Conservation (phyloP, 2,113 vertebrate genomes). For the Heterotis niloticus region DNA sequence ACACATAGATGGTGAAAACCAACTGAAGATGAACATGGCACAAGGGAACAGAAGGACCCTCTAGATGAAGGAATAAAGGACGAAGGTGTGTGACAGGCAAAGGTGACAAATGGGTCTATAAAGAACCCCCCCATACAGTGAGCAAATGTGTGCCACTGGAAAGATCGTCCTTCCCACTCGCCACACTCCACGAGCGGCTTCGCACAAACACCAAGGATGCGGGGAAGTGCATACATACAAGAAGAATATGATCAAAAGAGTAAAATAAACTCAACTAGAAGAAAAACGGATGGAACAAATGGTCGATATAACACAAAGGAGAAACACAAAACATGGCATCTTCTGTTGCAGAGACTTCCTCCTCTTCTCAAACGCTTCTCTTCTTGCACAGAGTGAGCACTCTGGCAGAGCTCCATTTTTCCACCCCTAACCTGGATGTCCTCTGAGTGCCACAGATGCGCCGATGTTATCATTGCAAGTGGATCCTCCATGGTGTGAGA, state of each 20-base stretch:
- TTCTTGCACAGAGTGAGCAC: conserved; percentile 54
- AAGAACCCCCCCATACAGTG: conserved; percentile 42
- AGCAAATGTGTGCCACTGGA: conserved; percentile 44
- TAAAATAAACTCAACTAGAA: conserved; percentile 33
- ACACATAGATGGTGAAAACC: conserved; percentile 49
- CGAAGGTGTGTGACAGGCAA: neutral
- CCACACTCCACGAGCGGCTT: conserved; percentile 46
- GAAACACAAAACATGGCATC: conserved; percentile 61
- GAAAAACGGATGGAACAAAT: conserved; percentile 49
- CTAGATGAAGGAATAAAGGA: conserved; percentile 42
- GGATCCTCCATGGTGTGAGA: neutral
- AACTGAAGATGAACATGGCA: conserved; percentile 53
- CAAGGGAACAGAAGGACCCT: conserved; percentile 34
- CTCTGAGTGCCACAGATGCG: conserved; percentile 50
- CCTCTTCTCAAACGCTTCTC: conserved; percentile 59
- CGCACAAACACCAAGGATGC: conserved; percentile 47
- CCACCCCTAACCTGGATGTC: conserved; percentile 51
- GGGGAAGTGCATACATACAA: conserved; percentile 51
- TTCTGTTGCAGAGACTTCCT: conserved; percentile 51
- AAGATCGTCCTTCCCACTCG: conserved; percentile 47
- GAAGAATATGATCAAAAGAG: conserved; percentile 48
- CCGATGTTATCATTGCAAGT: conserved; percentile 27
- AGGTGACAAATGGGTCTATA: conserved; percentile 39
- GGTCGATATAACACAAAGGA: conserved; percentile 49
- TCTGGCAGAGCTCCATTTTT: conserved; percentile 39